Conservation (phyloP, 1,140 invertebrate genomes). For the Danaus melanippus region DNA sequence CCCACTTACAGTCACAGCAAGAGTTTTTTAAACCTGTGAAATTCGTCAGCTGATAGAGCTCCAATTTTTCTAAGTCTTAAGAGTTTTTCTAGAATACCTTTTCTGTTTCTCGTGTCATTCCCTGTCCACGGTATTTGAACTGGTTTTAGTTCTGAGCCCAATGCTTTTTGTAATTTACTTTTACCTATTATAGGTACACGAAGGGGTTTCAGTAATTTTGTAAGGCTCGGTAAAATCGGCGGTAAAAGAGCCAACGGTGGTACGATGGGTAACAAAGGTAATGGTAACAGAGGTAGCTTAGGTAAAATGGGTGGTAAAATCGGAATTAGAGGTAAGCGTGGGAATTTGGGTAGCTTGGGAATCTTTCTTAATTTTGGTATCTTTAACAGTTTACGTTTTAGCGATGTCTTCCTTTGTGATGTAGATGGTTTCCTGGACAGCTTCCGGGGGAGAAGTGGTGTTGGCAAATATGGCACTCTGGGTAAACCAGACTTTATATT, state of each 20-base stretch:
- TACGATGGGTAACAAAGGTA: conserved; percentile 27
- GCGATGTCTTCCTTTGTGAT: conserved; percentile 10
- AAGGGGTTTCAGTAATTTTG: conserved; percentile 27
- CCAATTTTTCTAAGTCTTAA: conserved; percentile 37
- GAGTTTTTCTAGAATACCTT: conserved; percentile 34
- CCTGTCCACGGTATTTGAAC: conserved; percentile 13
- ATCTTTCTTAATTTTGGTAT: conserved; percentile 21
- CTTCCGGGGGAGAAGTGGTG: conserved; percentile 11
- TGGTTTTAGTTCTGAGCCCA: conserved; percentile 29
- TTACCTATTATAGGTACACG: conserved; percentile 32
- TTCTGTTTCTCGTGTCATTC: conserved; percentile 17
- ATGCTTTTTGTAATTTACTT: conserved; percentile 27
- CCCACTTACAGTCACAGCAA: conserved; percentile 20
- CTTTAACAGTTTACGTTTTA: conserved; percentile 9
- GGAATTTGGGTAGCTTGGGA: conserved; percentile 14
- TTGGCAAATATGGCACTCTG: conserved; percentile 15
- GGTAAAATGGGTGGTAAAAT: conserved; percentile 9
- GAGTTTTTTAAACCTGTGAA: conserved; percentile 43
- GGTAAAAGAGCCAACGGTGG: conserved; percentile 11
- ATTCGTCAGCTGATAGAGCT: conserved; percentile 38
- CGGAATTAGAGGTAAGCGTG: conserved; percentile 16
- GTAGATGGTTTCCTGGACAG: conserved; percentile 7
- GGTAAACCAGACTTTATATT: conserved; percentile 25
- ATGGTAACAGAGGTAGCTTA: background rate
- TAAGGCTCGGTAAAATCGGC: conserved; percentile 20